These are phyloP conservation scores for Anisognathus igniventris DNA, from an alignment of 2,797 vertebrate genomes.

Conservation along the genomic window DNA sequence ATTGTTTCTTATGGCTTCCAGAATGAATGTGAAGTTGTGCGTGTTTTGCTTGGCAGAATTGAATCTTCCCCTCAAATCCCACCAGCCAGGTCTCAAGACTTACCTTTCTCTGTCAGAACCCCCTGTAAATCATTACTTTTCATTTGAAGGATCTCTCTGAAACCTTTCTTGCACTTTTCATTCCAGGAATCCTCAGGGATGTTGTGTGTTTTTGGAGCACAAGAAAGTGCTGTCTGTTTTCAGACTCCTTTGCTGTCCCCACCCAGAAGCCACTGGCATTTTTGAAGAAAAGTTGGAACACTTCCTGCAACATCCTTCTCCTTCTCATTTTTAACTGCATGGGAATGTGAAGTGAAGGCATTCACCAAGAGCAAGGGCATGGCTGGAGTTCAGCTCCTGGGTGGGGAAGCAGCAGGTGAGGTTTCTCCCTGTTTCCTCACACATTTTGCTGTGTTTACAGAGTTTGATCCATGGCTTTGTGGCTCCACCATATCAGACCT, in stretches of 20 bases:
- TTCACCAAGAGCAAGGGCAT: neutral
- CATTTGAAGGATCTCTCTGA: neutral
- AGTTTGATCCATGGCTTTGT: neutral
- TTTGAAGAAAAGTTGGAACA: neutral
- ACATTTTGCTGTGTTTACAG: neutral
- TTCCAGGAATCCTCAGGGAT: neutral
- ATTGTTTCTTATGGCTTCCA: neutral
- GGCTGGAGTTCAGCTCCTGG: neutral
- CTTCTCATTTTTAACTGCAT: neutral
- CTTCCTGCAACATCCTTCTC: neutral
- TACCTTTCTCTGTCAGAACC: neutral
- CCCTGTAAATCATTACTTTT: neutral
- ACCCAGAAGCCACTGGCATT: neutral
- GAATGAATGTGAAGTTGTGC: neutral
- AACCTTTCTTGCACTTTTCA: neutral
- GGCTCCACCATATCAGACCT: neutral
- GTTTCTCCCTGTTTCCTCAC: neutral
- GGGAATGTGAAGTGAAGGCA: neutral
- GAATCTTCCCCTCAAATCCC: neutral
- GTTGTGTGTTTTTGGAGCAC: neutral
- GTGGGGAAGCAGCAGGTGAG: neutral
- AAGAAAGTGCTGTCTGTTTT: neutral
- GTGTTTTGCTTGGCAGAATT: slow-evolving; percentile 29
- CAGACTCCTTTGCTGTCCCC: neutral
- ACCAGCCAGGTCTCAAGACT: neutral